These are phyloP conservation scores for Sclerodermus sp. DNA, from an alignment of 2,888 invertebrate genomes.

Conservation along the genomic window DNA sequence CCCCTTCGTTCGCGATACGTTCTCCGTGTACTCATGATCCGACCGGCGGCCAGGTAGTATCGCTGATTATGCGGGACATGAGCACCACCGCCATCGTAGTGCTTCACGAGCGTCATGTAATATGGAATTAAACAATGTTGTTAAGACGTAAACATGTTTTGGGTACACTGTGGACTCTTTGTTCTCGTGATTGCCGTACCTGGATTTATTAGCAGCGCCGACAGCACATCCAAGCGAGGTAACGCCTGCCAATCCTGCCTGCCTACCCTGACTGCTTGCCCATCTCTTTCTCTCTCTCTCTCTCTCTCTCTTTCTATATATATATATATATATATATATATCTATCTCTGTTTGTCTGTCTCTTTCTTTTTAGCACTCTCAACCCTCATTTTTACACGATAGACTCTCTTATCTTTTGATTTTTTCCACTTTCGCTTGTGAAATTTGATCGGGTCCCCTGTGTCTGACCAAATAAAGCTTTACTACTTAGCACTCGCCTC, in stretches of 20 bases:
- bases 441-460: too few relatives aligned
- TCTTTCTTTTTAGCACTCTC: too few relatives aligned
- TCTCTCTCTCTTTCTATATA: neutral
- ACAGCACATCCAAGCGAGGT: slow-evolving; percentile 55
- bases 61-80: slow-evolving; percentile 48
- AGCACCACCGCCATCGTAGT: slow-evolving; percentile 36
- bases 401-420: too few relatives aligned
- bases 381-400: too few relatives aligned
- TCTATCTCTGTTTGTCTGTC: too few relatives aligned
- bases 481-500: too few relatives aligned
- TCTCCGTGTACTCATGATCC: slow-evolving; percentile 32
- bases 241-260: slow-evolving; percentile 28
- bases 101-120: slow-evolving; percentile 52
- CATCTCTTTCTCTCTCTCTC: neutral
- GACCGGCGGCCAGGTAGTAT: slow-evolving; percentile 43
- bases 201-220: slow-evolving; percentile 55
- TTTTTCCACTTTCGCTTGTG: too few relatives aligned
- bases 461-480: too few relatives aligned
- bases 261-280: neutral
- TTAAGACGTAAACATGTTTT: slow-evolving; percentile 58
- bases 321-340: too few relatives aligned
- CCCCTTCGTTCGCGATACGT: slow-evolving; percentile 7
- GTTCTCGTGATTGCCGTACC: slow-evolving; percentile 56
- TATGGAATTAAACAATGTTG: slow-evolving; percentile 58
- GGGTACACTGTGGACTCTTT: slow-evolving; percentile 56